Evolutionary conservation across 37 sponge, comb jelly and placozoan genomes (phyloP), one percentile per base, ranked within the genome.

Genomic region (Chondrilla cf. caribensis): DNA sequence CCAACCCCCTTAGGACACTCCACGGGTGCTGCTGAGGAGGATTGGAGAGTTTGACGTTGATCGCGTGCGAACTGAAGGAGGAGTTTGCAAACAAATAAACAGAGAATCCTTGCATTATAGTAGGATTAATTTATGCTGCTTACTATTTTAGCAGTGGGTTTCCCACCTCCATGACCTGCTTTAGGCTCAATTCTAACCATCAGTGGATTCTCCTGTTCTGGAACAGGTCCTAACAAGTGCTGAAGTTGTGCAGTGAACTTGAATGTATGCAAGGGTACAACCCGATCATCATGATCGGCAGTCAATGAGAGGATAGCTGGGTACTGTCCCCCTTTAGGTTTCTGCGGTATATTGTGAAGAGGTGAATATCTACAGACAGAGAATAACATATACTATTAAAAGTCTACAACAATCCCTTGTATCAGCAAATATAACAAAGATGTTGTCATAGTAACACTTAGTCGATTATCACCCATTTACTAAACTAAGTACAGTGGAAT

Each of bases 201-300:
- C 75, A 98, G 81, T 21, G 99, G 99, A 58, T 98, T 97, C n/a
- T 62, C 85, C 97, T 96, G 81, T 18, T 19, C 7, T 42, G 29
- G 70, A 17, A 54, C 29, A 2, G 51, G 83, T 29, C 82, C 70
- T 60, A 95, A 60, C n/a, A 18, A 35, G 38, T 85, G 72, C 25
- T 95, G 96, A 7, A 98, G 65, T 58, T 87, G 79, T 22, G 97
- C 81, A 5, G 91, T 89, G 84, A 86, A 98, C 85, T 98, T 98
- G 81, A 90, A 87, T 1, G 99, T 96, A 77, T 98, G 99, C 25
- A 98, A 86, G 17, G 99, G 99, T 14, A 95, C 96, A 25, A 98
- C 99, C 39, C 99, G 79, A 77, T 98, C 99, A 83, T 98, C 99
- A 85, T 98, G 99, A 83, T 98, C 99, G 1, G 88, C 99, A 21